A percentile compares a stretch with the other conserved stretches of the same genome.
Evolutionary conservation across 2,113 vertebrate genomes (phyloP).

Genomic region (Spermophilus dauricus): DNA sequence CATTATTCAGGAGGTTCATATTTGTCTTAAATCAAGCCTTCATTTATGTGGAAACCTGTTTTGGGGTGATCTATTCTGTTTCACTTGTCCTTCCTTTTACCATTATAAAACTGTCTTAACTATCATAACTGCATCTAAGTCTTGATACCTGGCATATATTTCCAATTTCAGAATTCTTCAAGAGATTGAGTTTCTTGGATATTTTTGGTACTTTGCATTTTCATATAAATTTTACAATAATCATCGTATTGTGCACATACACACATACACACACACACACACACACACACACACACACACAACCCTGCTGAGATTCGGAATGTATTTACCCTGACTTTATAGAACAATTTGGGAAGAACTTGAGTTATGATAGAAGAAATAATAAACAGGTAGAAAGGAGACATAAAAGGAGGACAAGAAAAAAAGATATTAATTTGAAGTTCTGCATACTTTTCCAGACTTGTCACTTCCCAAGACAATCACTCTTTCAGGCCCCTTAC

Average conservation of each 20-base stretch:
- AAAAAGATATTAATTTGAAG: no score
- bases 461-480: no score
- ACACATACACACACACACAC: no score
- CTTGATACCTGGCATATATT: neutral
- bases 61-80: neutral
- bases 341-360: neutral
- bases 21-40: neutral
- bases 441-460: no score
- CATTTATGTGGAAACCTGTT: neutral
- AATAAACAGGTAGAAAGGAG: no score
- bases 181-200: constrained; percentile 4
- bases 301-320: neutral
- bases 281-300: no score
- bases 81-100: neutral
- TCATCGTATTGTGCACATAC: neutral
- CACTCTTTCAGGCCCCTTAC: no score
- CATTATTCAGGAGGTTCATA: neutral
- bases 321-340: neutral
- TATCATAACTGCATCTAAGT: neutral
- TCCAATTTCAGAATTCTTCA: neutral
- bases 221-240: constrained; percentile 13
- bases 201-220: neutral
- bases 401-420: no score
- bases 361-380: no score
- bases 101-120: neutral